Percentiles rank a stretch among this genome's conserved stretches.
These are phyloP conservation scores for Nesogale talazaci DNA, from an alignment of 2,113 vertebrate species.

Conservation along the genomic window DNA sequence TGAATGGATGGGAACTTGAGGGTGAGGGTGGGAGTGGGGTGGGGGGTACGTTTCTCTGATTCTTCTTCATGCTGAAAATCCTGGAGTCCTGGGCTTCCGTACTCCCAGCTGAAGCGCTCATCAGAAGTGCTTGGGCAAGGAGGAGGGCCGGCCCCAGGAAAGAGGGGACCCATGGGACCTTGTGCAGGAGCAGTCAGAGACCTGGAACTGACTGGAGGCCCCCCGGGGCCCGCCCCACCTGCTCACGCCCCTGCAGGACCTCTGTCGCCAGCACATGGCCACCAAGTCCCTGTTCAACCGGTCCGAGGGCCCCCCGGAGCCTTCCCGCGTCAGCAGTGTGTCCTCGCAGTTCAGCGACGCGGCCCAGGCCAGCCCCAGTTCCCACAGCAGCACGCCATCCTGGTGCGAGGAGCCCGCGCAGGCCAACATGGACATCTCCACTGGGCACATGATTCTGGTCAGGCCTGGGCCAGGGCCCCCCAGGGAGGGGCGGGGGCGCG, in stretches of 20 bases:
- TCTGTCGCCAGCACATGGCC: slow-evolving; percentile 99
- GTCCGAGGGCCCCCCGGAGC: slow-evolving; percentile 89
- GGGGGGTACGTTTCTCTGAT: background rate
- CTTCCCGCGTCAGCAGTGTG: slow-evolving; percentile 96
- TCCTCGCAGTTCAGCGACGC: slow-evolving; percentile 98
- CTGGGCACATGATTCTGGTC: slow-evolving; percentile 99
- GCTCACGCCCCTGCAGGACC: slow-evolving; percentile 88
- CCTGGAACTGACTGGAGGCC: background rate
- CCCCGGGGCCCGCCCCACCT: no score
- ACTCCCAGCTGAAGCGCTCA: background rate
- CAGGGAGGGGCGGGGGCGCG: background rate
- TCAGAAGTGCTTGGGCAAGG: background rate
- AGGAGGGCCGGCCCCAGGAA: background rate
- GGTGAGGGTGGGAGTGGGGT: no score
- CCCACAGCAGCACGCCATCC: slow-evolving; percentile 97
- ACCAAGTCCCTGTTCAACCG: slow-evolving; percentile 93
- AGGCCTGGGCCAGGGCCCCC: slow-evolving; percentile 61
- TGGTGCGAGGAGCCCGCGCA: slow-evolving; percentile 99
- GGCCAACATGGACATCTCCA: slow-evolving; percentile 99
- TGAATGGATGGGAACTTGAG: background rate
- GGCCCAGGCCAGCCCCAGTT: slow-evolving; percentile 96
- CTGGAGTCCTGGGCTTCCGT: background rate
- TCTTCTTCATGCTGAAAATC: background rate
- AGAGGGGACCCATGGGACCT: background rate
- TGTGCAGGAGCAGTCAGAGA: background rate